These are phyloP conservation scores for Spilosoma lubricipeda DNA, from an alignment of 2,888 invertebrate species.

Conservation along the genomic window DNA sequence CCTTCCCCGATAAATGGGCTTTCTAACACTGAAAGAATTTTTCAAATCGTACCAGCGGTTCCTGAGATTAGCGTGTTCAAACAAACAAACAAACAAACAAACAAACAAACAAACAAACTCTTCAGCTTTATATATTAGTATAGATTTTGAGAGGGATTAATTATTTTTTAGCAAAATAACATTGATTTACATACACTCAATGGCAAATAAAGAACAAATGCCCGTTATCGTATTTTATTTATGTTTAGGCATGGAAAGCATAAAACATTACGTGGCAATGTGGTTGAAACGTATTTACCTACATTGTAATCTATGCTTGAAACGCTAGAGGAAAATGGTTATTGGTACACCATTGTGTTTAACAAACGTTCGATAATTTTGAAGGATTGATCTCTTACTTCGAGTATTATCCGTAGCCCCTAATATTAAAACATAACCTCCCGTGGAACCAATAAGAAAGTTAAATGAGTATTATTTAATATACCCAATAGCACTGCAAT, in stretches of 20 bases:
- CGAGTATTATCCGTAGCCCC: neutral
- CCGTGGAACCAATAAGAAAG: conserved; percentile 22
- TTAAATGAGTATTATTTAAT: conserved; percentile 46
- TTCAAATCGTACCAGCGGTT: too few species aligned
- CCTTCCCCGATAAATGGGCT: too few species aligned
- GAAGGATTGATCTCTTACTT: conserved; percentile 23
- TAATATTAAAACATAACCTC: conserved; percentile 4
- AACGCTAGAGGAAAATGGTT: conserved; percentile 39
- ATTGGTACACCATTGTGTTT: conserved; percentile 22
- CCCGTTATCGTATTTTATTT: conserved; percentile 75
- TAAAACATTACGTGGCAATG: conserved; percentile 49
- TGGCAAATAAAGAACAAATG: conserved; percentile 72
- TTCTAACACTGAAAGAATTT: too few species aligned
- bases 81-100: too few species aligned
- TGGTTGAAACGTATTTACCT: conserved; percentile 38
- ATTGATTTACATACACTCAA: too few species aligned
- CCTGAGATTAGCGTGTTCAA: too few species aligned
- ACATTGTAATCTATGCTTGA: too few species aligned
- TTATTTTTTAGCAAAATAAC: too few species aligned
- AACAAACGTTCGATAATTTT: conserved; percentile 24
- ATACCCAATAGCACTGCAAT: conserved; percentile 53
- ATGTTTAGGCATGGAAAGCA: conserved; percentile 59
- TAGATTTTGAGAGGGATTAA: neutral
- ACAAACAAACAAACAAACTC: too few species aligned
- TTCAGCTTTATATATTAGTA: too few species aligned